phyloP scores from a whole-genome alignment of 2,888 invertebrate species.

The Phalangium opilio region DNA sequence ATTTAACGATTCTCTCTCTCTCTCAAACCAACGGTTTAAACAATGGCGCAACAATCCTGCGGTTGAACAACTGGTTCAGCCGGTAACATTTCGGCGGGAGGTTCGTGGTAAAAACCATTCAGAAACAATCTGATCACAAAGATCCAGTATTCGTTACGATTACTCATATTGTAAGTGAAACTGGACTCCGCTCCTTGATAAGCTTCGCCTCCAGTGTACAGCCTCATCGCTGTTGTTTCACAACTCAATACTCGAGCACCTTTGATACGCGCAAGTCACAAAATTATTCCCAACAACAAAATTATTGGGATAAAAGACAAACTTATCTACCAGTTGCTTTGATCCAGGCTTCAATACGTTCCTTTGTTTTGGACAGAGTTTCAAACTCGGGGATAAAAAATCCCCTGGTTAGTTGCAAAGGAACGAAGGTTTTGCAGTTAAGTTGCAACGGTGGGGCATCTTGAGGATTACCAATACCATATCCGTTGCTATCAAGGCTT shows the following conservation, averaged over 20 bases:
- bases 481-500: too few relatives aligned
- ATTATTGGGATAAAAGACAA: too few relatives aligned
- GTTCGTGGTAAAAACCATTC: conserved; percentile 13
- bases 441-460: conserved; percentile 1
- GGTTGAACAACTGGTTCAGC: conserved; percentile 6
- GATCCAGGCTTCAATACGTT: conserved; percentile 15
- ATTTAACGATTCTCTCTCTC: too few relatives aligned
- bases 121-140: conserved; percentile 16
- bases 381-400: conserved; percentile 15
- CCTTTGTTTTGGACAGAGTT: conserved; percentile 10
- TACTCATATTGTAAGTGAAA: conserved; percentile 11
- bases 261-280: too few relatives aligned
- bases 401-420: conserved; percentile 12
- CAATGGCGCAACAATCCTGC: conserved; percentile 1
- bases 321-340: conserved; percentile 15
- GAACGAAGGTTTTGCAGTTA: conserved; percentile 15
- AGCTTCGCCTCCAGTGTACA: conserved; percentile 10
- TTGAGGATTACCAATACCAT: not conserved
- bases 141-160: conserved; percentile 15
- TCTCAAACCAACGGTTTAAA: not conserved
- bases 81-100: conserved; percentile 15
- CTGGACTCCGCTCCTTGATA: conserved; percentile 12
- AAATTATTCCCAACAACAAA: too few relatives aligned
- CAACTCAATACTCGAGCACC: conserved; percentile 15
- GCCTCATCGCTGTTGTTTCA: conserved; percentile 11